Conservation (phyloP, 2,113 vertebrate genomes). For the Colinus virginianus region DNA sequence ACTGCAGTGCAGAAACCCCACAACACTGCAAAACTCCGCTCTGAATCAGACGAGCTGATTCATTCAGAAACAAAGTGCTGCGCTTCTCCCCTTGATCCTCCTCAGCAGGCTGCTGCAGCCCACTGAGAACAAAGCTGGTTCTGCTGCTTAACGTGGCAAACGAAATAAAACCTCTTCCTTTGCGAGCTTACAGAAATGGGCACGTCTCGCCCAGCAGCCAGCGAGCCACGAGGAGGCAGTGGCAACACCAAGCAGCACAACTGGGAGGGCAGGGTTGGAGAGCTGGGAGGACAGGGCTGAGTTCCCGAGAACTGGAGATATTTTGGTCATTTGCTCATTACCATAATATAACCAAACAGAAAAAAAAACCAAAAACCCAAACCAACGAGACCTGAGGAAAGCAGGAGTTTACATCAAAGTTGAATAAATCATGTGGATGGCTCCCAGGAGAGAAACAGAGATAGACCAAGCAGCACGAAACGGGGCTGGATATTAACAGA, state of each 20-base stretch:
- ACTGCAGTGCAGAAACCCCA: not conserved
- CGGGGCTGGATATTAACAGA: not conserved
- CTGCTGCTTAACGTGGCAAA: not conserved
- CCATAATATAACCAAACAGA: not conserved
- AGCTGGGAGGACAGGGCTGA: not conserved
- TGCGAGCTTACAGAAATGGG: fast-evolving
- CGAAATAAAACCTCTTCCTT: not conserved
- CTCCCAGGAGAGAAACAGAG: not conserved
- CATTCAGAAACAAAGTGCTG: not conserved
- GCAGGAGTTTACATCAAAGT: not conserved
- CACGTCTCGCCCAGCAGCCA: not conserved
- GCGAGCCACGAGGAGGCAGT: not conserved
- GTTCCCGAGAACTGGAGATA: not conserved
- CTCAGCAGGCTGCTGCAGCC: not conserved
- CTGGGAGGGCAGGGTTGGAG: not conserved
- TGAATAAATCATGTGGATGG: not conserved
- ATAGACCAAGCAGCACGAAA: not conserved
- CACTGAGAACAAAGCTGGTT: not conserved
- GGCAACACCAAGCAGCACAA: fast-evolving
- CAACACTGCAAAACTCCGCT: not conserved
- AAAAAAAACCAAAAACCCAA: not conserved
- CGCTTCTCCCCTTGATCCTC: not conserved
- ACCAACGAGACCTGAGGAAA: not conserved
- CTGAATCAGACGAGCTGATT: not conserved
- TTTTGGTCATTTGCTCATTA: not conserved